Conservation (phyloP, 2,888 invertebrate species). For the Ectropis crepuscularia region DNA sequence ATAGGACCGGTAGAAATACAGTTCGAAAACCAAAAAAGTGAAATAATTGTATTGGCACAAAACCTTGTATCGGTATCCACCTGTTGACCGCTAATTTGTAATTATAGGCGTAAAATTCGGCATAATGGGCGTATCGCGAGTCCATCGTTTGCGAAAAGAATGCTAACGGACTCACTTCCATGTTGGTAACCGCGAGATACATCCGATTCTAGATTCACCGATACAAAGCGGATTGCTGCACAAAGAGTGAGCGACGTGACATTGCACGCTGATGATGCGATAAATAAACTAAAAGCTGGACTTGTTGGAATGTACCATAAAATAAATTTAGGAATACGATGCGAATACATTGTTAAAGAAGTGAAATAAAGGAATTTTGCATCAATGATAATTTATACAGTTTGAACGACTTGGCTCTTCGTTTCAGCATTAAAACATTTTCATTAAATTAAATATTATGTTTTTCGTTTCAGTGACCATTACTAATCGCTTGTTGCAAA, state of each 20-base stretch:
- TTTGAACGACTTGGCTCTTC: too few species aligned
- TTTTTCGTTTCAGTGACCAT: too few species aligned
- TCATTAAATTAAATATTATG: too few species aligned
- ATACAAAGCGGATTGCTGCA: constrained; percentile 49
- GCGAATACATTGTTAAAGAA: neutral
- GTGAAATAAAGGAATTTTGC: too few species aligned
- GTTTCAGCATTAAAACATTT: too few species aligned
- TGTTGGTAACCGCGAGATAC: constrained; percentile 54
- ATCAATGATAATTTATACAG: too few species aligned
- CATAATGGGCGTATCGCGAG: constrained; percentile 63
- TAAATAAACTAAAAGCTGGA: constrained; percentile 26
- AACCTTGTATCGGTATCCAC: constrained; percentile 51
- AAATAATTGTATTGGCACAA: constrained; percentile 44
- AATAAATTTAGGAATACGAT: constrained; percentile 20
- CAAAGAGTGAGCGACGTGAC: constrained; percentile 55
- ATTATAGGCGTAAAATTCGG: constrained; percentile 71
- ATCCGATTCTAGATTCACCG: constrained; percentile 42
- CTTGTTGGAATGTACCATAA: constrained; percentile 21
- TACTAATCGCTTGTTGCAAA: too few species aligned
- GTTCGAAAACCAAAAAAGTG: constrained; percentile 43
- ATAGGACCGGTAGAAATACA: constrained; percentile 10
- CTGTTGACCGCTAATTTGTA: constrained; percentile 65
- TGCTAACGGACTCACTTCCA: constrained; percentile 70
- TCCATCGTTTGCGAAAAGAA: constrained; percentile 70
- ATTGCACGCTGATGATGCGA: constrained; percentile 36